Percentiles rank a stretch among this genome's conserved stretches.
Evolutionary conservation across 2,888 invertebrate species (phyloP).

Genomic region (Tachystola acroxantha): DNA sequence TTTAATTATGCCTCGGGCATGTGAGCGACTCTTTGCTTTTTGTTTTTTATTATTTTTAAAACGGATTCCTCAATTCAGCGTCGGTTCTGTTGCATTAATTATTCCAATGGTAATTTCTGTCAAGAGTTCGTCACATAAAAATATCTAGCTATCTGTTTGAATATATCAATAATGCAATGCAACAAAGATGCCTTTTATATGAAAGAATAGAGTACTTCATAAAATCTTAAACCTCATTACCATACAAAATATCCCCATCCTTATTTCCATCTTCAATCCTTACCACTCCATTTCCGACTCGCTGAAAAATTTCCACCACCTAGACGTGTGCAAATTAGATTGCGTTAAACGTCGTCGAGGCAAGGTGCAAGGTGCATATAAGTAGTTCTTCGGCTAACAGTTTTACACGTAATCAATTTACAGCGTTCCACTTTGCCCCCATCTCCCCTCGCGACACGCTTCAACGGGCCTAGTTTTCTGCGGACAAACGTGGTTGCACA

Average conservation of each 20-base stretch:
- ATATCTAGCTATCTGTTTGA: not conserved
- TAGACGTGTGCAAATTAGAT: constrained; percentile 54
- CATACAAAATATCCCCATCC: not conserved
- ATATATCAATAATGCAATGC: too few relatives aligned
- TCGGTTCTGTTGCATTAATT: constrained; percentile 9
- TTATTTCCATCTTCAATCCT: not conserved
- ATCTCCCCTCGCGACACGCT: constrained; percentile 25
- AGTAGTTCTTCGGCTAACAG: constrained; percentile 59
- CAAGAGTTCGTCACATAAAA: not conserved
- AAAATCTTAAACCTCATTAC: not conserved
- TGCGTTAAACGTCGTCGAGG: constrained; percentile 34
- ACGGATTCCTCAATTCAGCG: constrained; percentile 10
- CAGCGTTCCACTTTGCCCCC: constrained; percentile 35
- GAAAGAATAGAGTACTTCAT: too few relatives aligned
- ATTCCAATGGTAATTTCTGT: constrained; percentile 11
- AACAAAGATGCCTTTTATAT: too few relatives aligned
- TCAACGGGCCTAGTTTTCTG: constrained; percentile 21
- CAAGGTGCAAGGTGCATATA: constrained; percentile 51
- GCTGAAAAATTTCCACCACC: constrained; percentile 28
- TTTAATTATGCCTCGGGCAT: constrained; percentile 73
- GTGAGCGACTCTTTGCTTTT: constrained; percentile 51
- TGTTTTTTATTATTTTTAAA: constrained; percentile 44
- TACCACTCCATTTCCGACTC: constrained; percentile 29
- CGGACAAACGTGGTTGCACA: constrained; percentile 23
- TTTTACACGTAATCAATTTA: constrained; percentile 71